Percentiles rank a stretch among this genome's conserved stretches.
Conservation (phyloP, 1,140 invertebrate genomes). For the Drosophila repleta region DNA sequence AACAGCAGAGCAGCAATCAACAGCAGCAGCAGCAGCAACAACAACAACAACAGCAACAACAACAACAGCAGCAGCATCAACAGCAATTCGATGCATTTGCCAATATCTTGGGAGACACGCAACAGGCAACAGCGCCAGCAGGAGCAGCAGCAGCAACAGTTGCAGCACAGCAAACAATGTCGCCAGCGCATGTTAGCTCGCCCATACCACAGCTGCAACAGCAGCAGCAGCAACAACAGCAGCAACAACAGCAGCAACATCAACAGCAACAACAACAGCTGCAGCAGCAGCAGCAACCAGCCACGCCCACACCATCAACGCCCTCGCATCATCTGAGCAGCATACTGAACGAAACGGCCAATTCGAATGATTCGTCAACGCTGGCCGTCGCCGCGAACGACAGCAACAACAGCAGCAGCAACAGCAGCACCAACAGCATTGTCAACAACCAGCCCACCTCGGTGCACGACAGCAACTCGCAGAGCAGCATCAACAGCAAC, state of each 20-base stretch:
- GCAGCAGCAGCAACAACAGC: slow-evolving; percentile 50
- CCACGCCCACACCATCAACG: slow-evolving; percentile 51
- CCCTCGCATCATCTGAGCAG: slow-evolving; percentile 78
- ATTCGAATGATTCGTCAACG: slow-evolving; percentile 80
- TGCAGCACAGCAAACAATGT: slow-evolving; percentile 55
- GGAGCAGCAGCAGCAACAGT: slow-evolving; percentile 6
- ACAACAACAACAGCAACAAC: no score
- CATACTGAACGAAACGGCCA: slow-evolving; percentile 78
- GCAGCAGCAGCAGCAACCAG: slow-evolving; percentile 40
- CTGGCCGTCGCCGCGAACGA: slow-evolving; percentile 77
- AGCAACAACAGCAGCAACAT: slow-evolving; percentile 48
- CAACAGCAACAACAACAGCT: slow-evolving; percentile 38
- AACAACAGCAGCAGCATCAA: slow-evolving; percentile 49
- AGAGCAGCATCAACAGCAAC: slow-evolving; percentile 80
- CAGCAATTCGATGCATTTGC: slow-evolving; percentile 75
- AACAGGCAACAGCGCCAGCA: slow-evolving; percentile 28
- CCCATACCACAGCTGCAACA: slow-evolving; percentile 60
- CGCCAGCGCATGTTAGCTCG: slow-evolving; percentile 73
- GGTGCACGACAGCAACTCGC: slow-evolving; percentile 81
- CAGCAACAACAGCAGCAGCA: slow-evolving; percentile 82
- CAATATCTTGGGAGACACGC: slow-evolving; percentile 51
- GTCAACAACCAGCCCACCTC: slow-evolving; percentile 82
- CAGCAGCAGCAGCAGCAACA: neutral
- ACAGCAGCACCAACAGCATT: slow-evolving; percentile 81
- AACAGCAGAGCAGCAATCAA: slow-evolving; percentile 49